These are phyloP conservation scores for Chloromyia formosa DNA, from an alignment of 2,888 invertebrate genomes.

Conservation along the genomic window DNA sequence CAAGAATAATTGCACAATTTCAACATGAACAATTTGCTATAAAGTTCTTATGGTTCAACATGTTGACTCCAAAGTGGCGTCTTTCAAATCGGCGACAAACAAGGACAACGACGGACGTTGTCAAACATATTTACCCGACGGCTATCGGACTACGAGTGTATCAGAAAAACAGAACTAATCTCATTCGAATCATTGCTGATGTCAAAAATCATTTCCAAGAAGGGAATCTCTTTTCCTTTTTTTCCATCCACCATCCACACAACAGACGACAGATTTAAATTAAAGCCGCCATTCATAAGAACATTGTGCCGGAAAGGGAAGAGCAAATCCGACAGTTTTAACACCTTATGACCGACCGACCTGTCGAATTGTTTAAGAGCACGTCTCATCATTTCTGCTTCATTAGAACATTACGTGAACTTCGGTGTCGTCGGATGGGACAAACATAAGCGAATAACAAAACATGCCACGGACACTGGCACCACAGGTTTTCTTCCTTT, in stretches of 20 bases:
- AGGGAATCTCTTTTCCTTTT: not conserved
- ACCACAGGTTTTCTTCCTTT: conserved; percentile 29
- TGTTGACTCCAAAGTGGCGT: conserved; percentile 26
- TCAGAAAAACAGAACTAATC: not conserved
- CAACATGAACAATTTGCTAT: not conserved
- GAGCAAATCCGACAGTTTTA: not conserved
- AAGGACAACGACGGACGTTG: not conserved
- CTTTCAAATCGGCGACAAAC: not conserved
- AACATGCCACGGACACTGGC: conserved; percentile 14
- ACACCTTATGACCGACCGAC: conserved; percentile 5
- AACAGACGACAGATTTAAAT: not conserved
- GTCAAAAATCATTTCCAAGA: not conserved
- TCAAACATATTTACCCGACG: not conserved
- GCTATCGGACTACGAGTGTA: not conserved
- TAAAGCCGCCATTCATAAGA: conserved; percentile 26
- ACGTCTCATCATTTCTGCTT: conserved; percentile 24
- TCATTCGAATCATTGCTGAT: not conserved
- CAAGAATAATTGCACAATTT: not conserved
- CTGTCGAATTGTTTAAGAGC: conserved; percentile 28
- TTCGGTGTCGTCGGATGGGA: not conserved
- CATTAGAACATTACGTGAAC: conserved; percentile 22
- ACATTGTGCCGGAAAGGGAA: conserved; percentile 7
- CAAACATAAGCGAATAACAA: not conserved
- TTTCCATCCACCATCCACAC: too few relatives aligned
- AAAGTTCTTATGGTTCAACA: conserved; percentile 2